Percentiles rank a stretch among this genome's conserved stretches.
These are phyloP conservation scores for Xylota segnis DNA, from an alignment of 2,888 invertebrate genomes.

Conservation along the genomic window DNA sequence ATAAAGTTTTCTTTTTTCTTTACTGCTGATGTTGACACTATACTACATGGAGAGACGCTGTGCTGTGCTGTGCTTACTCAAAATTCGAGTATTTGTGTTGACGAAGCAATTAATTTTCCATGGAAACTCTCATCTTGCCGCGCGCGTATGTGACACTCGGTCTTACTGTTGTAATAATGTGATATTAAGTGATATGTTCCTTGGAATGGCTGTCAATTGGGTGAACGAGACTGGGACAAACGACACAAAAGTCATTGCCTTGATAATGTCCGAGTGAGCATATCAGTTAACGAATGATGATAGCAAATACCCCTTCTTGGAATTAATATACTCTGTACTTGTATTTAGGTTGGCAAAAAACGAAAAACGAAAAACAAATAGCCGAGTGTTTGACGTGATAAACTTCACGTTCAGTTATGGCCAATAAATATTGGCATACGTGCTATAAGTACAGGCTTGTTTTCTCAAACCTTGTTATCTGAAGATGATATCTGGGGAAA, in stretches of 20 bases:
- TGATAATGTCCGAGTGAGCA: slow-evolving; percentile 40
- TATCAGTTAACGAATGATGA: slow-evolving; percentile 41
- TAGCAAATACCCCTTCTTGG: neutral
- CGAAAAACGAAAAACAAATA: slow-evolving; percentile 32
- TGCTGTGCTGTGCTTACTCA: slow-evolving; percentile 11
- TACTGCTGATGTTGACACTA: slow-evolving; percentile 34
- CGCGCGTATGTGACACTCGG: slow-evolving; percentile 35
- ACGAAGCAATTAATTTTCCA: slow-evolving; percentile 57
- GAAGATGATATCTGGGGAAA: slow-evolving; percentile 36
- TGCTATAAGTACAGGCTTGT: slow-evolving; percentile 2
- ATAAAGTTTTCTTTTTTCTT: slow-evolving; percentile 8
- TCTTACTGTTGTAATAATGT: slow-evolving; percentile 24
- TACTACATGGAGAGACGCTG: slow-evolving; percentile 1
- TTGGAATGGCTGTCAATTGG: neutral
- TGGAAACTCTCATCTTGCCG: slow-evolving; percentile 38
- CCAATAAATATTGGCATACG: slow-evolving; percentile 44
- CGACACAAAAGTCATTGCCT: slow-evolving; percentile 24
- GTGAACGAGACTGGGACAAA: slow-evolving; percentile 5
- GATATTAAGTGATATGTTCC: slow-evolving; percentile 35
- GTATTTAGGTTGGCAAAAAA: slow-evolving; percentile 7
- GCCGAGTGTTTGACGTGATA: slow-evolving; percentile 55
- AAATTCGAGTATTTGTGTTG: slow-evolving; percentile 44
- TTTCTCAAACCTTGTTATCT: slow-evolving; percentile 40
- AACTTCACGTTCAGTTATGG: slow-evolving; percentile 37
- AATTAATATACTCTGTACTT: neutral